A percentile compares a stretch with the other conserved stretches of the same genome.
Conservation (phyloP, 2,113 vertebrate genomes). For the Candoia aspera region DNA sequence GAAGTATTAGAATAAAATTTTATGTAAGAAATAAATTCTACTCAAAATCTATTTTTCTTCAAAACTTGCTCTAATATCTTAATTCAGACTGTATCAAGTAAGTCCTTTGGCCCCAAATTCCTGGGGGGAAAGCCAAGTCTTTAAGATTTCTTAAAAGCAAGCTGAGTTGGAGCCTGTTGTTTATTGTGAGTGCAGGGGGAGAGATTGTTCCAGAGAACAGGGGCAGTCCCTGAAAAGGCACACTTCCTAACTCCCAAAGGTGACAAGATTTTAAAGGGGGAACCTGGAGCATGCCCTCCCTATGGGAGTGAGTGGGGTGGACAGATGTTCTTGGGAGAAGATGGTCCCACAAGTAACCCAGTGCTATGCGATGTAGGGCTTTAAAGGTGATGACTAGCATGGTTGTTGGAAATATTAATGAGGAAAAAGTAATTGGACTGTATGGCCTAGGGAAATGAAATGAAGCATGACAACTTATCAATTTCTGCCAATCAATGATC, state of each 20-base stretch:
- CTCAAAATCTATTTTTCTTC: neutral
- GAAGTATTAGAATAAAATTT: neutral
- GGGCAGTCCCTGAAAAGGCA: neutral
- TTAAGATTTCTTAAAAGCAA: neutral
- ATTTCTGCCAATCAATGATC: neutral
- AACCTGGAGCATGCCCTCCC: neutral
- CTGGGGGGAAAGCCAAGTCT: neutral
- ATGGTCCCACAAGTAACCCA: neutral
- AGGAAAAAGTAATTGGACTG: neutral
- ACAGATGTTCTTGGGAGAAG: neutral
- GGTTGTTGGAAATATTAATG: neutral
- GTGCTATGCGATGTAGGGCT: neutral
- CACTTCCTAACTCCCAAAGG: neutral
- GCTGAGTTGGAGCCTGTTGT: neutral
- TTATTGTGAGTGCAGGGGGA: neutral
- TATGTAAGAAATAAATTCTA: neutral
- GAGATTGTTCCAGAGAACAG: neutral
- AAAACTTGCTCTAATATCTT: neutral
- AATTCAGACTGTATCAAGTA: neutral
- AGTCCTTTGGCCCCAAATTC: neutral
- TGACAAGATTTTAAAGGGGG: neutral
- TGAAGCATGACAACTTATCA: neutral
- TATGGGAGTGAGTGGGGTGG: neutral
- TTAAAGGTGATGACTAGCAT: neutral
- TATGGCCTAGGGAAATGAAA: neutral